Evolutionary conservation across 2,113 vertebrate species (phyloP).

Genomic region (Grammomys dolichurus): DNA sequence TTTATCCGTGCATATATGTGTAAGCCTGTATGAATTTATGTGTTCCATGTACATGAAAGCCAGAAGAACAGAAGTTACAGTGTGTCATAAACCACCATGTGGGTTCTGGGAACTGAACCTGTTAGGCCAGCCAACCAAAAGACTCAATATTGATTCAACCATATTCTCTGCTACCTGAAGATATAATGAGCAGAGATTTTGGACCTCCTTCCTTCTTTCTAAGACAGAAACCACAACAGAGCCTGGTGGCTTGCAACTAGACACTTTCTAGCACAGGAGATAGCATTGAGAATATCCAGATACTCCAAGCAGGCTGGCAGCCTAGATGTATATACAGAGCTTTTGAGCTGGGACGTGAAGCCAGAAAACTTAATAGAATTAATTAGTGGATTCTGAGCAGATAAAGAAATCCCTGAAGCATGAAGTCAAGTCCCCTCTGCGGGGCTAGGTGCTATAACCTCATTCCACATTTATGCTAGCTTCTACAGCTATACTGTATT

Average conservation of each 20-base stretch:
- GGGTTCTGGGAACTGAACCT: background rate
- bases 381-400: slow-evolving; percentile 17
- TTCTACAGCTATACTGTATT: background rate
- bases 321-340: background rate
- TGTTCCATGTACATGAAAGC: too few relatives aligned
- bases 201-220: background rate
- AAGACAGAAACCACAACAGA: background rate
- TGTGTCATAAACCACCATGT: background rate
- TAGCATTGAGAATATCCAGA: accelerated
- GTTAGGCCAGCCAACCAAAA: slow-evolving; percentile 22
- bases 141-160: background rate
- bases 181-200: background rate
- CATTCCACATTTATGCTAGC: background rate
- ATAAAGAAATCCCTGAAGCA: background rate
- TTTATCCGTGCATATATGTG: too few relatives aligned
- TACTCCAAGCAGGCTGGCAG: background rate
- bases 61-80: background rate
- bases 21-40: background rate
- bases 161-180: background rate
- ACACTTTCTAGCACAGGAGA: background rate
- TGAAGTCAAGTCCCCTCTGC: background rate
- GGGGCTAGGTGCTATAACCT: background rate
- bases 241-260: background rate
- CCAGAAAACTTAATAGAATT: slow-evolving; percentile 33
- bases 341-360: background rate